Evolutionary conservation across 1,140 invertebrate genomes (phyloP), one percentile per base, ranked within the genome.

Genomic region (Eriosoma lanigerum): DNA sequence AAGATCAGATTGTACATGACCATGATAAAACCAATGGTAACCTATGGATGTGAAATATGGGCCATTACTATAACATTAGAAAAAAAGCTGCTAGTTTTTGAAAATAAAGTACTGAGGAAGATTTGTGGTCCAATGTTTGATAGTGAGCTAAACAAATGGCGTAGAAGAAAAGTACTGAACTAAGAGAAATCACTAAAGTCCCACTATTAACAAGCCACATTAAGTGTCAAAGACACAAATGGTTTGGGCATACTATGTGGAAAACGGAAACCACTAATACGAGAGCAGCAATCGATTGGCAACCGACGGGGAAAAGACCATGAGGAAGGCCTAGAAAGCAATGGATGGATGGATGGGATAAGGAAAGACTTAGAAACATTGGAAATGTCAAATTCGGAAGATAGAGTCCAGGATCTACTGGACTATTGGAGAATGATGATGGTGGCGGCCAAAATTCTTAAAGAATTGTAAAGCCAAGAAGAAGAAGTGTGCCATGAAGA

Each of bases 321-420:
- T 64, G 76, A 80, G 76, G 76, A 32, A n/a, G n/a, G n/a, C n/a
- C n/a, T n/a, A n/a, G n/a, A n/a, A n/a, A n/a, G n/a, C n/a, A n/a
- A n/a, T n/a, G 64, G n/a, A 80, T 80, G 58, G 76, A 48, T 56
- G 44, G 76, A 80, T 62, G 48, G 44, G 21, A 48, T 66, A 38
- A 60, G 26, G 15, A 26, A 81, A 48, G 80, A 68, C 15, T 48
- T 68, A 64, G 56, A 17, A 58, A 80, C 19, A 24, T 19, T 58
- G 24, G 44, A 80, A n/a, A 9, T 56, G 21, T 60, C 26, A 60
- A 17, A 46, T 29, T 32, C 8, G 58, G 48, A 80, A 46, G 76
- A 60, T 60, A 24, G 21, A 24, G 24, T 60, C 21, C 58, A 60
- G 58, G 24, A 24, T 60, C n/a, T n/a, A n/a, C 58, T 4, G 13